Evolutionary conservation across 2,888 invertebrate genomes (phyloP).

Genomic region (Hemistola chrysoprasaria): DNA sequence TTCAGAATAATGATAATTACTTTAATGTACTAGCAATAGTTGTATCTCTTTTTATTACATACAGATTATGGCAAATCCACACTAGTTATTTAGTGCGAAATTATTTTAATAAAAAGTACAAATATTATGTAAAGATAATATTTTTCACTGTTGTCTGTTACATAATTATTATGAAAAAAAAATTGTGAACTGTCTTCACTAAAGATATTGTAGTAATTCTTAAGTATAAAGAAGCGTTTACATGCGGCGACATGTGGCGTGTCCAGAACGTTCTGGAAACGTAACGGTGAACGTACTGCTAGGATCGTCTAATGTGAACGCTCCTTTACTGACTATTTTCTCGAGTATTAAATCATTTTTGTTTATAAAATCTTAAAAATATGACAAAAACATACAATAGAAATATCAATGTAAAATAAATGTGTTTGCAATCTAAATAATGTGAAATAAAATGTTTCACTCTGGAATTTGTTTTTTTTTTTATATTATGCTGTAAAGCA

Average conservation of each 20-base stretch:
- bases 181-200: too few species aligned
- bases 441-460: slow-evolving; percentile 24
- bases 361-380: too few species aligned
- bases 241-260: too few species aligned
- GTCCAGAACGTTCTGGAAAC: too few species aligned
- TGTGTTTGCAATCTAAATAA: slow-evolving; percentile 14
- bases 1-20: slow-evolving; percentile 5
- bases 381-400: not conserved
- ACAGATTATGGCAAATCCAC: not conserved
- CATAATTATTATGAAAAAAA: too few species aligned
- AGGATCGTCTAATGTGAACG: too few species aligned
- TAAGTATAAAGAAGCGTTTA: too few species aligned
- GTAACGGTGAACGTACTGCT: too few species aligned
- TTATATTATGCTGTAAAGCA: not conserved
- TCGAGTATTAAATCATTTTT: too few species aligned
- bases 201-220: too few species aligned
- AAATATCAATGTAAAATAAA: slow-evolving; percentile 6
- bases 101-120: slow-evolving; percentile 10
- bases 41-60: not conserved
- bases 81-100: not conserved
- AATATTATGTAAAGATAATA: slow-evolving; percentile 3
- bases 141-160: slow-evolving; percentile 2
- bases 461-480: slow-evolving; percentile 2
- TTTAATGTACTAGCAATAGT: too few species aligned
- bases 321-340: too few species aligned